These are phyloP conservation scores for Dasysyrphus albostriatus DNA, from an alignment of 2,888 invertebrate species.

Conservation along the genomic window DNA sequence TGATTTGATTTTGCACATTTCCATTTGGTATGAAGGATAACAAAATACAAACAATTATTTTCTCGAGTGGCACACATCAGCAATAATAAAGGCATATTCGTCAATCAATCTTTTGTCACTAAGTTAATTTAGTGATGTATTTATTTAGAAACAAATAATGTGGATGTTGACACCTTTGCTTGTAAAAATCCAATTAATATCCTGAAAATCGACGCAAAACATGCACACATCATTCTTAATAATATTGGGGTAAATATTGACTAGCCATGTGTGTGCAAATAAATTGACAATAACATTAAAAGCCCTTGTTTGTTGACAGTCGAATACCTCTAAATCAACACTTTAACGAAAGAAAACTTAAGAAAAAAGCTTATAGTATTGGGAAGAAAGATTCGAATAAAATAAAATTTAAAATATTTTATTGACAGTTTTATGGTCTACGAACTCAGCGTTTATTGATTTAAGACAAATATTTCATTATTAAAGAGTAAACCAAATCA, in stretches of 20 bases:
- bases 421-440: too few species aligned
- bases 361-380: too few species aligned
- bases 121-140: too few species aligned
- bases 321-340: too few species aligned
- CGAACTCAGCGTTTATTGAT: too few species aligned
- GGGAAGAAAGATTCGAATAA: too few species aligned
- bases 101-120: neutral
- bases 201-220: slow-evolving; percentile 10
- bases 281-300: neutral
- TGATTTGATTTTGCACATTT: neutral
- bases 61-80: neutral
- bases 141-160: neutral
- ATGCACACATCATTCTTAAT: neutral
- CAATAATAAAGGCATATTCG: neutral
- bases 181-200: slow-evolving; percentile 55
- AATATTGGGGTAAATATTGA: neutral
- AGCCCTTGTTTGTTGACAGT: neutral
- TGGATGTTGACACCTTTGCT: slow-evolving; percentile 15
- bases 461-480: too few species aligned
- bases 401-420: too few species aligned
- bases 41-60: neutral
- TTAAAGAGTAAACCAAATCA: too few species aligned
- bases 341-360: too few species aligned
- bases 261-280: neutral
- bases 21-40: neutral